Evolutionary conservation across 1,140 invertebrate genomes (phyloP).

Genomic region (Apis cerana): DNA sequence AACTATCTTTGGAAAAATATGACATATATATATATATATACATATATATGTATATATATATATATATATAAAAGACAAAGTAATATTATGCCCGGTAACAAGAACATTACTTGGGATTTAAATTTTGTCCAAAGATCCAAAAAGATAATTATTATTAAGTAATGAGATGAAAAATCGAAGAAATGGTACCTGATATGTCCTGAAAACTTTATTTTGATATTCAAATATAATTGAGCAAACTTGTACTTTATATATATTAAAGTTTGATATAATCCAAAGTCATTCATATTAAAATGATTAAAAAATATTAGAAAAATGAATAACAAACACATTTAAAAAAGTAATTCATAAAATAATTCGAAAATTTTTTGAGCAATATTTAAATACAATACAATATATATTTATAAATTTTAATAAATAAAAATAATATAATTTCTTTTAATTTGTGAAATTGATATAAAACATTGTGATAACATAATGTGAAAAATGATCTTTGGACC

Average conservation of each 20-base stretch:
- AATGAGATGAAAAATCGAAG: conserved; percentile 18
- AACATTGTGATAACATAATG: not conserved
- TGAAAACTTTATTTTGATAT: conserved; percentile 38
- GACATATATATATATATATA: not conserved
- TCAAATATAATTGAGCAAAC: conserved; percentile 21
- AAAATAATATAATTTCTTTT: not conserved
- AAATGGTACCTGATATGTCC: conserved; percentile 42
- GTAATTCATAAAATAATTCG: not conserved
- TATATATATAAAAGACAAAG: not conserved
- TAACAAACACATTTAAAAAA: not conserved
- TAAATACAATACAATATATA: conserved; percentile 15
- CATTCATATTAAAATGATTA: not conserved
- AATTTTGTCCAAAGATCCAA: conserved; percentile 40
- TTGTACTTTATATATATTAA: conserved; percentile 35
- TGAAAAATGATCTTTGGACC: conserved; percentile 47
- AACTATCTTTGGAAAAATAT: not conserved
- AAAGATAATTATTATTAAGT: not conserved
- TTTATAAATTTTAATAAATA: not conserved
- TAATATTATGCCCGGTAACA: conserved; percentile 5
- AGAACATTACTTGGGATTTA: conserved; percentile 14
- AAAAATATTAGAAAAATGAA: not conserved
- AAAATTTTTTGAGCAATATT: conserved; percentile 3
- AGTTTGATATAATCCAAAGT: conserved; percentile 1
- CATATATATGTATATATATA: not conserved
- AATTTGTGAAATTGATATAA: not conserved